A percentile compares a stretch with the other conserved stretches of the same genome.
Conservation (phyloP, 2,797 vertebrate species). For the Taenioides sp. region DNA sequence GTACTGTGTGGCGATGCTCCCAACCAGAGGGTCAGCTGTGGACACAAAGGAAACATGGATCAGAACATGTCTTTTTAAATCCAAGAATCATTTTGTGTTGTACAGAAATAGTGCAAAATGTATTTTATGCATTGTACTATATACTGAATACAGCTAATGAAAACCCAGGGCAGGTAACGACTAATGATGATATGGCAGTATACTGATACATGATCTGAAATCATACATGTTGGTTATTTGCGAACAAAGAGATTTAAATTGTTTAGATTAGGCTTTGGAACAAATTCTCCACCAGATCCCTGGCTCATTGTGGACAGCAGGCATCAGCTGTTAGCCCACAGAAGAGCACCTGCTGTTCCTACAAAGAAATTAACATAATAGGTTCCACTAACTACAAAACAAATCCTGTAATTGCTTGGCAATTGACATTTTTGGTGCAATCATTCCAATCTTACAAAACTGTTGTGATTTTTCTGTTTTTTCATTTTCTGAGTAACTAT, state of each 20-base stretch:
- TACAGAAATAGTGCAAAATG: neutral
- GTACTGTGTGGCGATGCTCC: slow-evolving; percentile 92
- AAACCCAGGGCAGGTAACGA: neutral
- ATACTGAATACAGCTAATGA: neutral
- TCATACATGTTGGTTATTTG: neutral
- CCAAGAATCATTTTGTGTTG: neutral
- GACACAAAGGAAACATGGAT: slow-evolving; percentile 14
- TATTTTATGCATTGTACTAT: neutral
- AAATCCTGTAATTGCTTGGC: neutral
- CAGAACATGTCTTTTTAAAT: neutral
- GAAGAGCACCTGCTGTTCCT: neutral
- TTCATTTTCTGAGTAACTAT: neutral
- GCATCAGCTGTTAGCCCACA: slow-evolving; percentile 6
- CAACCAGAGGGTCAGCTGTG: slow-evolving; percentile 89
- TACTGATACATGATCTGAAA: neutral
- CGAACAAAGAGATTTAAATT: neutral
- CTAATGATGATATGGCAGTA: neutral
- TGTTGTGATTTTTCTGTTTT: neutral
- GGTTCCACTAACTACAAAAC: neutral
- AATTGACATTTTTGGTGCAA: neutral
- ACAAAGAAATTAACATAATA: neutral
- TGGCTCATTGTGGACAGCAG: slow-evolving; percentile 10
- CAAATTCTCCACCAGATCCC: neutral
- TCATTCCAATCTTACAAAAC: neutral
- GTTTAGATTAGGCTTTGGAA: neutral